These are phyloP conservation scores for Drosophila barbarae DNA, from an alignment of 2,888 invertebrate species.

Conservation along the genomic window DNA sequence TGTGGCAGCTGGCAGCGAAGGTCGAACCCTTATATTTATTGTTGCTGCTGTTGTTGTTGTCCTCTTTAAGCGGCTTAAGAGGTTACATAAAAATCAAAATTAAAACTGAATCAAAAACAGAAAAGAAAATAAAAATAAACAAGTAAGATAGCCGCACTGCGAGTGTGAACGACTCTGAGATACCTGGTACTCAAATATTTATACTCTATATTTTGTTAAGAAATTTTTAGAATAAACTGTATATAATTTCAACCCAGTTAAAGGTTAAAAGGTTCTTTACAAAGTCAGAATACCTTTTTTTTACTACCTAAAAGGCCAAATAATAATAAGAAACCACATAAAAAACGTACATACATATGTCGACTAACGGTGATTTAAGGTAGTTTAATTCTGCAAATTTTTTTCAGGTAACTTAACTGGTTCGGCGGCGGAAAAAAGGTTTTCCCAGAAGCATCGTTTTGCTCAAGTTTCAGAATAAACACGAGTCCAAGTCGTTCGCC, in stretches of 20 bases:
- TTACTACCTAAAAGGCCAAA: background rate
- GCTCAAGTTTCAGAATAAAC: conserved; percentile 31
- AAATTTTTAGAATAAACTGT: background rate
- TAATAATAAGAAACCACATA: conserved; percentile 4
- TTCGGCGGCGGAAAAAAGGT: conserved; percentile 8
- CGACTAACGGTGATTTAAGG: conserved; percentile 14
- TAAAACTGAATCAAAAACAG: conserved; percentile 21
- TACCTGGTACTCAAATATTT: background rate
- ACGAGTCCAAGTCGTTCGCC: conserved; percentile 7
- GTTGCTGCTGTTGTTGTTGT: conserved; percentile 14
- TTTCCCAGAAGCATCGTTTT: conserved; percentile 18
- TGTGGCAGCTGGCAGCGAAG: conserved; percentile 30
- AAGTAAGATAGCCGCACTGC: background rate
- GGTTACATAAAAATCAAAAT: conserved; percentile 39
- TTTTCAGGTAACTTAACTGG: conserved; percentile 16
- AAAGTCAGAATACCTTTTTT: background rate
- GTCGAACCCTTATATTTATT: conserved; percentile 10
- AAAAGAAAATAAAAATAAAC: background rate
- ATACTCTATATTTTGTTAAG: background rate
- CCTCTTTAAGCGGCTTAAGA: conserved; percentile 36
- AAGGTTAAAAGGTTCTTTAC: background rate
- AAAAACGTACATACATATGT: background rate
- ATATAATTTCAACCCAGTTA: background rate
- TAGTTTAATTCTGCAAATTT: conserved; percentile 9
- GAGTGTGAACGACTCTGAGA: background rate